Evolutionary conservation across 2,888 invertebrate genomes (phyloP).

Genomic region (Ophion slaviceki): DNA sequence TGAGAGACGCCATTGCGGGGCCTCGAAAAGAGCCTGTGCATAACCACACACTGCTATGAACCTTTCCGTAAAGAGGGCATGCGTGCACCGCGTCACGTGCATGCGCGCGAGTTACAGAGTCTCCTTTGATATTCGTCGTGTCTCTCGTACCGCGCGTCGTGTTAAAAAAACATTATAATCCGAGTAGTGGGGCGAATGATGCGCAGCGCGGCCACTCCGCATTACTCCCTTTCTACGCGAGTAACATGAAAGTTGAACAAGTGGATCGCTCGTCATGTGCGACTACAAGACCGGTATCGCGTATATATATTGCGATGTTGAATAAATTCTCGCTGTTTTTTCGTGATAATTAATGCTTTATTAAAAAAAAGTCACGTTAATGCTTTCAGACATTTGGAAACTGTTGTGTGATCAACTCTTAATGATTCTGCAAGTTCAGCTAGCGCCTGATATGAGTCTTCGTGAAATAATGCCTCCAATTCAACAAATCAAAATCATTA

Average conservation of each 20-base stretch:
- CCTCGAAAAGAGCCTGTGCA: neutral
- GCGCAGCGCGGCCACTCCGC: slow-evolving; percentile 83
- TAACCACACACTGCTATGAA: neutral
- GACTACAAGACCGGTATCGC: slow-evolving; percentile 16
- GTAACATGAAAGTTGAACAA: slow-evolving; percentile 76
- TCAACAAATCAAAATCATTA: no score
- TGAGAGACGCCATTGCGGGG: no score
- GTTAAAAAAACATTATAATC: slow-evolving; percentile 44
- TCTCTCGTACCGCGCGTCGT: slow-evolving; percentile 42
- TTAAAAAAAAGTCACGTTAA: no score
- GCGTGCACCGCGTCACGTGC: slow-evolving; percentile 49
- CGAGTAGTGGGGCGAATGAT: slow-evolving; percentile 80
- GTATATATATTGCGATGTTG: neutral
- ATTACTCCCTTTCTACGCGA: slow-evolving; percentile 82
- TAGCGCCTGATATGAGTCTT: no score
- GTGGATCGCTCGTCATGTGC: slow-evolving; percentile 60
- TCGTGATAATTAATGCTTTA: no score
- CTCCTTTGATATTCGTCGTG: slow-evolving; percentile 74
- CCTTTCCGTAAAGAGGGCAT: slow-evolving; percentile 24
- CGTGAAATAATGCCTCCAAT: no score
- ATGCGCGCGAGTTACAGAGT: slow-evolving; percentile 70
- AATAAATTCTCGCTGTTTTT: no score
- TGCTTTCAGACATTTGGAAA: no score
- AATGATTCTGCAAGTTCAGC: no score
- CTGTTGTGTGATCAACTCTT: no score